These are phyloP conservation scores for Rhinogobius similis DNA, from an alignment of 2,113 vertebrate genomes.

Conservation along the genomic window DNA sequence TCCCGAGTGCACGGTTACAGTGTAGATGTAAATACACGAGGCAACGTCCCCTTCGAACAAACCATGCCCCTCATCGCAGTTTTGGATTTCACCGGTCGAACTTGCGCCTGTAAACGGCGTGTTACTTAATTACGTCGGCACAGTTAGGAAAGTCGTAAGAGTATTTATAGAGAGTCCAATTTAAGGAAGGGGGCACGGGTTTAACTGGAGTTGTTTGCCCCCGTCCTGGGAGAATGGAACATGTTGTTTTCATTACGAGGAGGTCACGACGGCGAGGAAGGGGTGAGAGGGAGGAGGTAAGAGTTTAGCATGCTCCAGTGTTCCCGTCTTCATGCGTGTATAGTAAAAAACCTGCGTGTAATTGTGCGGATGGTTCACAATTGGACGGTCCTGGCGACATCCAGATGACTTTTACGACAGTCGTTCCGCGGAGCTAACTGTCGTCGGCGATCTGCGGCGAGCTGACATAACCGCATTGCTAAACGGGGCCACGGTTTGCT, in stretches of 20 bases:
- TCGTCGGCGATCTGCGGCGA: slow-evolving; percentile 31
- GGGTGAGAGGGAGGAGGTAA: slow-evolving; percentile 41
- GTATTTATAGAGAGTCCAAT: slow-evolving; percentile 62
- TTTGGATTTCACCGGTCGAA: slow-evolving; percentile 38
- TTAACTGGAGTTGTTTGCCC: slow-evolving; percentile 49
- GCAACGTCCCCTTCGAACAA: slow-evolving; percentile 22
- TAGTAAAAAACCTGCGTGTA: slow-evolving; percentile 24
- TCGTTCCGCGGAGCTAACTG: slow-evolving; percentile 26
- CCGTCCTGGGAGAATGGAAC: slow-evolving; percentile 67
- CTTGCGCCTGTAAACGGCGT: slow-evolving; percentile 53
- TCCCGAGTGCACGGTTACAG: slow-evolving; percentile 46
- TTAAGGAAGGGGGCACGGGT: slow-evolving; percentile 39
- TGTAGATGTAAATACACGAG: slow-evolving; percentile 24
- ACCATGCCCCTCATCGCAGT: slow-evolving; percentile 28
- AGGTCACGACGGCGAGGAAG: slow-evolving; percentile 28
- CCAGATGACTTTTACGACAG: slow-evolving; percentile 58
- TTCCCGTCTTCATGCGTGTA: slow-evolving; percentile 33
- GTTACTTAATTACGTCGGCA: slow-evolving; percentile 69
- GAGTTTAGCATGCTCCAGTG: slow-evolving; percentile 42
- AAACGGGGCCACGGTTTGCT: slow-evolving; percentile 20
- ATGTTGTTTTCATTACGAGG: slow-evolving; percentile 80
- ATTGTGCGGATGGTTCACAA: slow-evolving; percentile 22
- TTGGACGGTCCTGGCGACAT: slow-evolving; percentile 52
- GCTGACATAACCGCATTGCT: slow-evolving; percentile 39
- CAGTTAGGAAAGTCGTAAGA: slow-evolving; percentile 69